Base-by-base conservation (phyloP, 2,113 vertebrate species). In the Cacatua alba region DNA sequence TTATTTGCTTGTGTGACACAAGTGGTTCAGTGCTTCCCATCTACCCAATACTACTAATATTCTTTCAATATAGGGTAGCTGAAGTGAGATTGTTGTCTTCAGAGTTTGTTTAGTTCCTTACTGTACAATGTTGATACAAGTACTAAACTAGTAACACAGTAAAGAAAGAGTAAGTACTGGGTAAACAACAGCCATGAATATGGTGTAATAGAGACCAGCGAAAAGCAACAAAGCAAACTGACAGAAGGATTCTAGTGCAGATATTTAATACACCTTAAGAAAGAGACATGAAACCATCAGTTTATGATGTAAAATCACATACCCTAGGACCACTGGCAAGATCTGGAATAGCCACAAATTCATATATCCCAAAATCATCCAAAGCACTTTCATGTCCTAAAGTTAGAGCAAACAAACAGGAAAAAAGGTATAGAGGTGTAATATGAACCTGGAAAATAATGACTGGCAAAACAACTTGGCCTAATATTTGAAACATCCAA, bases 281-380 rank as follows among this genome's bases (percentile, higher is more conserved):
- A 88, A 65, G 1, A 89, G 93, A 93, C 68, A 83, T 84, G 29
- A 82, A 94, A 65, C 2, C 2, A 44, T 48, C 14, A 14, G 5
- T 60, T 87, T 21, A 29, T 19, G 39, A 75, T 81, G 57, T 86
- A 75, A 85, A 75, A 91, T 90, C 65, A 98, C 98, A 49, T 97
- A 99, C 99, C 98, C 98, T 98, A 59, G 98, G 96, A 44, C 98
- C 98, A 41, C 97, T 98, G 88, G 98, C 97, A 97, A 97, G 97
- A 82, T 98, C 98, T 55, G 99, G 99, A 96, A 99, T 98, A 83
- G 98, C 96, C 48, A 99, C 98, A 97, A 99, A 99, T 97, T 99
- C 99, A 49, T 99, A 99, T 95, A 99, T 99, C 65, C 99, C 99
- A 92, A 99, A 99, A 97, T 99, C 99, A 97, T 99, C 99, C 16